Evolutionary conservation across 2,797 vertebrate genomes (phyloP).

Genomic region (Chloroceryle inda): DNA sequence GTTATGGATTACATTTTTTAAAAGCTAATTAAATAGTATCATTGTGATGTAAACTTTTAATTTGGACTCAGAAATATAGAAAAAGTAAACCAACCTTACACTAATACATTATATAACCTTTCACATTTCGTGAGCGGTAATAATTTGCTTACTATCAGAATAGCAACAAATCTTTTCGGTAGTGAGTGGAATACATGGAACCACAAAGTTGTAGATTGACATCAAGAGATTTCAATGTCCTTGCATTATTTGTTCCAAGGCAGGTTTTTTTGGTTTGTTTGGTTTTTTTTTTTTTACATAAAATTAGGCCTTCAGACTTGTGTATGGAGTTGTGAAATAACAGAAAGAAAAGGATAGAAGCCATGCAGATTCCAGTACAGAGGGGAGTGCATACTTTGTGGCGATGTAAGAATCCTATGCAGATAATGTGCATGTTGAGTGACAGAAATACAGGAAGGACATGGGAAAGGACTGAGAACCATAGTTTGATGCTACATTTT

Average conservation of each 20-base stretch:
- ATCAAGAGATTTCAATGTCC: not conserved
- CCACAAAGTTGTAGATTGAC: not conserved
- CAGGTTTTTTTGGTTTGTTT: not conserved
- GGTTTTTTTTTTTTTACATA: not conserved
- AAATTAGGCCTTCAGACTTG: not conserved
- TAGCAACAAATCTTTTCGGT: not conserved
- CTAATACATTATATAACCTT: not conserved
- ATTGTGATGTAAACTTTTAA: not conserved
- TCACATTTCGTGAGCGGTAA: not conserved
- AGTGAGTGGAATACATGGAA: not conserved
- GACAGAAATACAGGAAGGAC: not conserved
- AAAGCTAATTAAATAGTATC: not conserved
- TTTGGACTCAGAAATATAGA: not conserved
- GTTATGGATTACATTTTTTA: not conserved
- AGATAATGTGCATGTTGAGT: not conserved
- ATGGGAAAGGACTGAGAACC: not conserved
- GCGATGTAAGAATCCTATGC: not conserved
- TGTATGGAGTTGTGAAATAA: not conserved
- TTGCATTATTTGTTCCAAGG: not conserved
- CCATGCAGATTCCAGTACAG: not conserved
- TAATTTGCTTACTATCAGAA: not conserved
- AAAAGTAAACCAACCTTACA: not conserved
- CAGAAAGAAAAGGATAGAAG: not conserved
- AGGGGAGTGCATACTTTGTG: not conserved
- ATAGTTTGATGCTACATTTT: too few relatives aligned